A percentile compares a stretch with the other conserved stretches of the same genome.
These are phyloP conservation scores for Ailuropoda melanoleuca DNA, from an alignment of 2,113 vertebrate genomes.

Conservation along the genomic window DNA sequence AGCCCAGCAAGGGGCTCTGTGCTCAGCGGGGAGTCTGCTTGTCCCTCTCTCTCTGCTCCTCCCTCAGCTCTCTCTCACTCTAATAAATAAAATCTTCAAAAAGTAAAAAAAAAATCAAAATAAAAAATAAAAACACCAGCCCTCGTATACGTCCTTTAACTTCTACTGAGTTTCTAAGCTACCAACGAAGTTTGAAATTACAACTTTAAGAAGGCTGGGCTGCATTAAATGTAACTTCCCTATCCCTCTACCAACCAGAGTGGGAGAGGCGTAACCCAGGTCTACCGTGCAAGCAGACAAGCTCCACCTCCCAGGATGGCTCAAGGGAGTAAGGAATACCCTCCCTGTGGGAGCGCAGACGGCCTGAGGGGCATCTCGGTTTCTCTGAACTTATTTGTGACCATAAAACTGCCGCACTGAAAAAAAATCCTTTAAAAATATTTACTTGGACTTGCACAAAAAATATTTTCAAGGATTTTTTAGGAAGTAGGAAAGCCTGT, in stretches of 20 bases:
- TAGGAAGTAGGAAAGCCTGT: conserved; percentile 68
- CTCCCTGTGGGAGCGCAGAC: neutral
- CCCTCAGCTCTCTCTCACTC: neutral
- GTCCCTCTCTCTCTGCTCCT: neutral
- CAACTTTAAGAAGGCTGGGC: neutral
- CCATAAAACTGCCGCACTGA: conserved; percentile 51
- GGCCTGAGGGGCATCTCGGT: neutral
- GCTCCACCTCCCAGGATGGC: neutral
- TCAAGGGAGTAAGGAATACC: neutral
- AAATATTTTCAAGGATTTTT: conserved; percentile 65
- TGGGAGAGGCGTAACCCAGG: neutral
- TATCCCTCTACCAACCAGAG: neutral
- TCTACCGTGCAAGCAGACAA: neutral
- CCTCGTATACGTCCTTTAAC: neutral
- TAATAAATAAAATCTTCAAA: neutral
- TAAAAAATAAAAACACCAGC: neutral
- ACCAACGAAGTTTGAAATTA: neutral
- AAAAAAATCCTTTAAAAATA: conserved; percentile 67
- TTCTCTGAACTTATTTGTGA: conserved; percentile 47
- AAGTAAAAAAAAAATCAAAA: neutral
- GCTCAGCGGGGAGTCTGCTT: neutral
- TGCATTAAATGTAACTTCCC: neutral
- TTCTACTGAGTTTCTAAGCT: neutral
- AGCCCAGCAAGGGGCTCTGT: neutral
- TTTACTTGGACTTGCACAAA: conserved; percentile 70